Conservation (phyloP, 2,113 vertebrate genomes). For the Hydrochoerus hydrochaeris region DNA sequence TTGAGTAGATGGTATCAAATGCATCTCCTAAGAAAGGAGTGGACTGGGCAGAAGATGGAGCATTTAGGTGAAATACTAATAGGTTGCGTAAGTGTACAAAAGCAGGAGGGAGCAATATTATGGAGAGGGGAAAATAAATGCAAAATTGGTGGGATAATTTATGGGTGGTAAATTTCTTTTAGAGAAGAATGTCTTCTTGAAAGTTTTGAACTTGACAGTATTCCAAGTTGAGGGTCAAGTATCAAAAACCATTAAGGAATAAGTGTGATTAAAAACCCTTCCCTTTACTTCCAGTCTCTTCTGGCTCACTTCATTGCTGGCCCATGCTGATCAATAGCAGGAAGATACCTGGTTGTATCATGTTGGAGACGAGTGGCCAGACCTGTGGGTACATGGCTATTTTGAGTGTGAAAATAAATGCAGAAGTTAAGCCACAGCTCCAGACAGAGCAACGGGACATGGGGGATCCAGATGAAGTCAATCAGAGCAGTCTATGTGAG, state of each 20-base stretch:
- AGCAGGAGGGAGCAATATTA: neutral
- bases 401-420: neutral
- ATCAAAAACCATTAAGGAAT: neutral
- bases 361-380: neutral
- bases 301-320: neutral
- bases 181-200: neutral
- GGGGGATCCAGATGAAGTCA: neutral
- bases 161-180: neutral
- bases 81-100: neutral
- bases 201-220: neutral
- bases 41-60: neutral
- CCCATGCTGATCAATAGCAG: neutral
- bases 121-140: neutral
- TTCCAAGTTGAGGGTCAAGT: neutral
- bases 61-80: neutral
- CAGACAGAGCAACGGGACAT: neutral
- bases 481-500: neutral
- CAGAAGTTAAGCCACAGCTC: neutral
- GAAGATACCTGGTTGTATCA: neutral
- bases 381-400: neutral
- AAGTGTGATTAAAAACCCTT: neutral
- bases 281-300: neutral
- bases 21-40: neutral
- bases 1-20: neutral
- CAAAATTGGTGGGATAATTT: neutral